Base-by-base conservation (phyloP, 2,797 vertebrate genomes). In the Sylvilagus floridanus region DNA sequence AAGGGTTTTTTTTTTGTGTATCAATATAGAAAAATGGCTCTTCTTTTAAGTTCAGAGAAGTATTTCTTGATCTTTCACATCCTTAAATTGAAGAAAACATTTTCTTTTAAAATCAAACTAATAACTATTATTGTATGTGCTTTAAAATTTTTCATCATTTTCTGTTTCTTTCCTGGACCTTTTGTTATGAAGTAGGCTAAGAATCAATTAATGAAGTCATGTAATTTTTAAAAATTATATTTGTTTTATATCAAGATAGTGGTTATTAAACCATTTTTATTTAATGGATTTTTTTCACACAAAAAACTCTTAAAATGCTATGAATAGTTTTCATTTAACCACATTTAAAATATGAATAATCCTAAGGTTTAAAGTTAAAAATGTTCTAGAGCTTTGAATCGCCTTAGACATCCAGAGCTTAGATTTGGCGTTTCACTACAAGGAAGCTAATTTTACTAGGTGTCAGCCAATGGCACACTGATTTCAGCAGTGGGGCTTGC, bases 221-320 rank as follows among this genome's bases (percentile, higher is more conserved):
- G 24, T 42, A 24, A 35, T 0, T 94, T 94, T n/a, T n/a, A 68
- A 42, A 13, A 13, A 0, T 75, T 4, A 17, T 26, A 16, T 8
- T n/a, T 90, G 47, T 35, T 78, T 95, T 85, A 4, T 9, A 84
- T 30, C 96, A 92, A 90, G 19, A 0, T 62, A 85, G 84, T 32
- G 71, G 54, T 66, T 93, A 75, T 47, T 75, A 4, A 86, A 92
- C 87, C 0, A 35, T 5, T 47, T 19, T 71, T 52, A 78, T 88
- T 97, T 95, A 93, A 32, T 65, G 9, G 82, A 72, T 5, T 6
- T 88, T 87, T 87, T 78, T 54, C 1, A 83, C n/a, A 35, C 50
- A 54, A 65, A 16, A 95, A 72, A 3, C 2, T 84, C 65, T 32
- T 37, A 76, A 85, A 92, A 93, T 35, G 35, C 19, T 28, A 73